These are phyloP conservation scores for Diadema setosum DNA, from an alignment of 35 echinoderm and acorn worm species.

Conservation along the genomic window DNA sequence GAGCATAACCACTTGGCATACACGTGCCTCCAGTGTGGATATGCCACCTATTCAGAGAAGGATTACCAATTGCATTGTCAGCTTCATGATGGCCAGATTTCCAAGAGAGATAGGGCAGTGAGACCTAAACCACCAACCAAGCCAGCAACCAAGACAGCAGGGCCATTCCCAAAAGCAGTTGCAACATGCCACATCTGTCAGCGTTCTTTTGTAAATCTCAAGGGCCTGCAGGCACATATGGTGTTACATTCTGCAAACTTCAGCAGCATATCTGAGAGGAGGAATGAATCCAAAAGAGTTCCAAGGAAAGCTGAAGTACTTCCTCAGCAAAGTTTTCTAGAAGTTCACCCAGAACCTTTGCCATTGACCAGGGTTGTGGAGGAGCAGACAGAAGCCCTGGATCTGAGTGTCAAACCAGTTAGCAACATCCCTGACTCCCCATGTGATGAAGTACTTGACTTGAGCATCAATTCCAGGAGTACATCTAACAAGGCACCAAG, in stretches of 20 bases:
- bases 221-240: neutral
- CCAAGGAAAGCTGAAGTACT: neutral
- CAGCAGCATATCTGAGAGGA: neutral
- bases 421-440: neutral
- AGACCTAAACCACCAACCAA: neutral
- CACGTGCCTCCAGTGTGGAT: neutral
- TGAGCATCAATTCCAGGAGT: neutral
- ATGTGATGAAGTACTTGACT: neutral
- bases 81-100: conserved; percentile 5
- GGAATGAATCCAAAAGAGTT: neutral
- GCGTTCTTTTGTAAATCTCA: neutral
- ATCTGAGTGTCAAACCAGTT: neutral
- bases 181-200: neutral
- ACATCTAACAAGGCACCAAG: neutral
- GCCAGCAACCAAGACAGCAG: neutral
- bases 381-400: neutral
- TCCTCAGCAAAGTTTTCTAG: neutral
- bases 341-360: neutral
- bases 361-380: neutral
- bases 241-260: neutral
- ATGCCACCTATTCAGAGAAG: neutral
- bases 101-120: neutral
- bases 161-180: neutral
- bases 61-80: conserved; percentile 22
- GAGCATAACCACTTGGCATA: neutral